Base-by-base conservation (phyloP, 2,888 invertebrate genomes). In the Limnephilus auricula region DNA sequence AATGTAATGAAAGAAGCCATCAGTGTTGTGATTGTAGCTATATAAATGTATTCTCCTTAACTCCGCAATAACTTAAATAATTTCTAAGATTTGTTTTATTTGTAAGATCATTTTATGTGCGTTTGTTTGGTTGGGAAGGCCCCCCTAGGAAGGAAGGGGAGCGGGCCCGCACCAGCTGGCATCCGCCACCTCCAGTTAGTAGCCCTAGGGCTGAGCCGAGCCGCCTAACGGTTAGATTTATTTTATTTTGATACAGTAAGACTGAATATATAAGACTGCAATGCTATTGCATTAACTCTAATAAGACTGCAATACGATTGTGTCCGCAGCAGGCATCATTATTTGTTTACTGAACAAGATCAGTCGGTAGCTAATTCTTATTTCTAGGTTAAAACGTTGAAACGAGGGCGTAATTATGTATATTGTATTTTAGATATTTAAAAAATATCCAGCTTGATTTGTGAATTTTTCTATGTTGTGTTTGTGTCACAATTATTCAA, bases 371-470 rank as follows among this genome's bases (percentile, higher is more conserved):
- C 91, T 91, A 90, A 25, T 84, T 90, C 90, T 83, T 80, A 89
- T 34, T 65, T 45, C 50, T 90, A 90, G 78, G 86, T 40, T 45
- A 89, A 90, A 92, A 84, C 40, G 90, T 89, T 90, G 78, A 79
- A 82, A 90, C 40, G 79, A 90, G n/a, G 65, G 65, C 25, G 65
- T 65, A 65, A 65, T 65, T 82, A 90, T 93, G 91, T 90, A 92
- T 91, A 92, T 89, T 93, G 92, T 93, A 93, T 93, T 93, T 93
- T 93, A 92, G 93, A 93, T 93, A 93, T 93, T 93, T 93, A 37
- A 93, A 93, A 93, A 93, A 93, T 93, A 93, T 93, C 93, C 90
- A 92, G 93, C 93, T 93, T 93, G 86, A 90, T 91, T 92, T 92
- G 92, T 93, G 92, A 93, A 93, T 90, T 91, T 92, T 92, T 92